These are phyloP conservation scores for Tetragonula clypearis DNA, from an alignment of 1,140 invertebrate genomes.

Conservation along the genomic window DNA sequence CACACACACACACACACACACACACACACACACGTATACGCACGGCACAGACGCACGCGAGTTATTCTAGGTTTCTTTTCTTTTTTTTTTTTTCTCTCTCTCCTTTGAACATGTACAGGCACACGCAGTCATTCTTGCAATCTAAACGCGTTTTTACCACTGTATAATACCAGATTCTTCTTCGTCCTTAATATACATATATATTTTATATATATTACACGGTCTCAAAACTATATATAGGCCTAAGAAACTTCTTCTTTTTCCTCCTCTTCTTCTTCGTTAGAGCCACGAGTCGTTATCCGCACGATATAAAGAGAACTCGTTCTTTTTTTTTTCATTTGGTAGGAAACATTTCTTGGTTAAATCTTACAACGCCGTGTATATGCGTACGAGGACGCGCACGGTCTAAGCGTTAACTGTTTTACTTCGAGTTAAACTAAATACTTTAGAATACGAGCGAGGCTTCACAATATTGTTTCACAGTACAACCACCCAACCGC, in stretches of 20 bases:
- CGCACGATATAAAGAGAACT: constrained; percentile 65
- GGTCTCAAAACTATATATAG: constrained; percentile 56
- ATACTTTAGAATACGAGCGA: constrained; percentile 79
- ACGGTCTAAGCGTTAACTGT: constrained; percentile 72
- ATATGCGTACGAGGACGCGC: constrained; percentile 40
- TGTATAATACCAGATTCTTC: constrained; percentile 41
- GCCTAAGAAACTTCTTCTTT: constrained; percentile 51
- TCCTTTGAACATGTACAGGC: constrained; percentile 13
- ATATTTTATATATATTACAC: constrained; percentile 56
- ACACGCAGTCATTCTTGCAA: neutral
- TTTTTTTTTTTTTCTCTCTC: too few relatives aligned
- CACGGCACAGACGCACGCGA: too few relatives aligned
- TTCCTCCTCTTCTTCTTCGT: neutral
- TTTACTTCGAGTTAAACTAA: constrained; percentile 68
- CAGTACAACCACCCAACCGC: constrained; percentile 58
- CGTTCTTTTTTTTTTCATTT: constrained; percentile 41
- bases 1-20: constrained; percentile 23
- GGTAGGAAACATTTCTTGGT: constrained; percentile 67
- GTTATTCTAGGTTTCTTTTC: neutral
- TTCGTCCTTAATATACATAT: constrained; percentile 21
- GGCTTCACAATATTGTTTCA: constrained; percentile 71
- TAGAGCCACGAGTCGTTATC: constrained; percentile 43
- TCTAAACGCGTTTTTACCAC: constrained; percentile 11
- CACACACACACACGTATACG: neutral
- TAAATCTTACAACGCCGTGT: constrained; percentile 62